Evolutionary conservation across 92 coral and sea anemone genomes (phyloP).

Genomic region (Parazoanthus swiftii): DNA sequence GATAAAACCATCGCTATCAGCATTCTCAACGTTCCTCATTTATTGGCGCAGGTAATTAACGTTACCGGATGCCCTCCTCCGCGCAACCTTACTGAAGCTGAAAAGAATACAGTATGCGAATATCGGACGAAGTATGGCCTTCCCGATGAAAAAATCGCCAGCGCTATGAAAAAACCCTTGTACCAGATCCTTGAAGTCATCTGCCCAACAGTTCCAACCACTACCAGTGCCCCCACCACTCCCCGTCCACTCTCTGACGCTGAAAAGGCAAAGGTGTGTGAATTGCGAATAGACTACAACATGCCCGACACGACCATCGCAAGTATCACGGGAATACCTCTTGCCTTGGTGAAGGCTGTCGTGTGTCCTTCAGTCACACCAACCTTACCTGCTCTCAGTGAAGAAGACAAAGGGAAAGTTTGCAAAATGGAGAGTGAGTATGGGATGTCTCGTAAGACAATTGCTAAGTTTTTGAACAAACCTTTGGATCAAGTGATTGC

Average conservation of each 20-base stretch:
- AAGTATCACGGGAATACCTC: no score
- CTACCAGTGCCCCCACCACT: neutral
- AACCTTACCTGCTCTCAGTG: no score
- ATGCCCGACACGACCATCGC: neutral
- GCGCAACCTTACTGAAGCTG: neutral
- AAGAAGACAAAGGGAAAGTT: no score
- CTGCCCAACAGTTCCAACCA: neutral
- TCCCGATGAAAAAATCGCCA: neutral
- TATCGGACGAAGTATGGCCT: neutral
- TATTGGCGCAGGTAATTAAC: neutral
- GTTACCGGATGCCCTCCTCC: constrained; percentile 17
- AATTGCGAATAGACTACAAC: neutral
- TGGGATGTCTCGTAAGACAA: no score
- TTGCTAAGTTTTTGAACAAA: no score
- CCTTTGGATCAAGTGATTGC: neutral
- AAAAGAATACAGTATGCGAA: neutral
- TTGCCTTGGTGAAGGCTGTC: neutral
- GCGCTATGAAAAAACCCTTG: neutral
- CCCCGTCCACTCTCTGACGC: neutral
- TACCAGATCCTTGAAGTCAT: neutral
- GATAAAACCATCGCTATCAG: neutral
- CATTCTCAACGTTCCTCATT: neutral
- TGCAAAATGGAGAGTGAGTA: no score
- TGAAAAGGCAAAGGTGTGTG: neutral
- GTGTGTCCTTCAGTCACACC: neutral